A percentile compares a stretch with the other conserved stretches of the same genome.
phyloP scores from a whole-genome alignment of 2,888 invertebrate genomes.

The Argyresthia albistria region DNA sequence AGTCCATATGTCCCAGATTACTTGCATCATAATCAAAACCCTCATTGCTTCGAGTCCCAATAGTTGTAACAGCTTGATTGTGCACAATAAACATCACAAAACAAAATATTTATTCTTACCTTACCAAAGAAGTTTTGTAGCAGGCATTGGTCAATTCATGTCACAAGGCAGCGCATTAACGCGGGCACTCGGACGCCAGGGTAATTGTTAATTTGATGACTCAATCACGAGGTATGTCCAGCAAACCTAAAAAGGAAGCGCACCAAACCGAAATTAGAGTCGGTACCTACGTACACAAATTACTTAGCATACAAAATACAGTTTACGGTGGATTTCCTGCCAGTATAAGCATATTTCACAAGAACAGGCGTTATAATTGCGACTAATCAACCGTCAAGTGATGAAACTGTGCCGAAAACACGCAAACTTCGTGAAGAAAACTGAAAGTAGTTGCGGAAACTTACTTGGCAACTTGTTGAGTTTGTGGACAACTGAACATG shows the following conservation, averaged over 20 bases:
- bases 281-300: background rate
- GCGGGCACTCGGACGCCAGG: slow-evolving; percentile 19
- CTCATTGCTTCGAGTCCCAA: no score
- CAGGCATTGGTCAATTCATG: background rate
- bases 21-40: no score
- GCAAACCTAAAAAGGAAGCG: background rate
- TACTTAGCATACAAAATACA: no score
- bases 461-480: no score
- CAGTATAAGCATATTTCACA: background rate
- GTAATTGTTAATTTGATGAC: slow-evolving; percentile 28
- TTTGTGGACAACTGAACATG: no score
- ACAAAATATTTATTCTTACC: no score
- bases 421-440: background rate
- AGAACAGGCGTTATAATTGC: background rate
- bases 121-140: background rate
- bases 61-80: no score
- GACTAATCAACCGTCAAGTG: background rate
- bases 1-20: no score
- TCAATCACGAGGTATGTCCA: slow-evolving; percentile 21
- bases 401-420: background rate
- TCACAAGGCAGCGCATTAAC: slow-evolving; percentile 11
- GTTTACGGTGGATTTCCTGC: background rate
- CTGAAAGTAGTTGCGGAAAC: no score
- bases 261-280: background rate
- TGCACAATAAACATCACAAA: background rate